A percentile compares a stretch with the other conserved stretches of the same genome.
These are phyloP conservation scores for Neomonachus schauinslandi DNA, from an alignment of 2,113 vertebrate genomes.

Conservation along the genomic window DNA sequence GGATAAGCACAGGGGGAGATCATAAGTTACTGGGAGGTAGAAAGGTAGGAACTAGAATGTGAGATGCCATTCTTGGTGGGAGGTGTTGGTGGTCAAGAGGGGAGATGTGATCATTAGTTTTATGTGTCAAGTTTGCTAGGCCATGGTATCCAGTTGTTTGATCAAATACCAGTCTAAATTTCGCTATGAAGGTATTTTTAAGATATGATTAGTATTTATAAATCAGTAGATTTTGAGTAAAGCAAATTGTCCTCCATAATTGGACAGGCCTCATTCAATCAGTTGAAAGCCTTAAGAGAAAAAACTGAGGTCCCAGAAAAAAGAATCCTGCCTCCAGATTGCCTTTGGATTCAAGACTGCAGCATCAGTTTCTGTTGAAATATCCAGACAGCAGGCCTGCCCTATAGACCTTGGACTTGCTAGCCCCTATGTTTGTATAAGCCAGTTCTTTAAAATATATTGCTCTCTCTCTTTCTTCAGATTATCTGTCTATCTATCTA, in stretches of 20 bases:
- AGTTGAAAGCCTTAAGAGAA: background rate
- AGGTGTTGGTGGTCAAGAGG: background rate
- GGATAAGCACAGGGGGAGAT: background rate
- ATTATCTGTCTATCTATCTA: background rate
- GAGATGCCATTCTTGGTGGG: background rate
- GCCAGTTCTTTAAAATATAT: background rate
- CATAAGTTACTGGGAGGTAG: background rate
- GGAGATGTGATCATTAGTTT: background rate
- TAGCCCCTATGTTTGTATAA: background rate
- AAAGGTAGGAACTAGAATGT: background rate
- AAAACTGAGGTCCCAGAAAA: background rate
- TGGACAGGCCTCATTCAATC: background rate
- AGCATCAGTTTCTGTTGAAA: background rate
- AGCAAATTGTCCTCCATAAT: background rate
- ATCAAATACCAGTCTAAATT: background rate
- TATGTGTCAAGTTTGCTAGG: background rate
- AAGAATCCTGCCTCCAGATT: background rate
- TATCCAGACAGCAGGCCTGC: background rate
- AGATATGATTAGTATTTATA: slow-evolving; percentile 29
- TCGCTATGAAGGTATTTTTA: background rate
- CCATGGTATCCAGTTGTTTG: background rate
- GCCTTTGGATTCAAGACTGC: background rate
- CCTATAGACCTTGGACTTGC: background rate
- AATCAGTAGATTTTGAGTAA: slow-evolving; percentile 1
- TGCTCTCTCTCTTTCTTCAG: background rate